A percentile compares a stretch with the other conserved stretches of the same genome.
Evolutionary conservation across 2,888 invertebrate species (phyloP).

Genomic region (Bhutanitis thaidina): DNA sequence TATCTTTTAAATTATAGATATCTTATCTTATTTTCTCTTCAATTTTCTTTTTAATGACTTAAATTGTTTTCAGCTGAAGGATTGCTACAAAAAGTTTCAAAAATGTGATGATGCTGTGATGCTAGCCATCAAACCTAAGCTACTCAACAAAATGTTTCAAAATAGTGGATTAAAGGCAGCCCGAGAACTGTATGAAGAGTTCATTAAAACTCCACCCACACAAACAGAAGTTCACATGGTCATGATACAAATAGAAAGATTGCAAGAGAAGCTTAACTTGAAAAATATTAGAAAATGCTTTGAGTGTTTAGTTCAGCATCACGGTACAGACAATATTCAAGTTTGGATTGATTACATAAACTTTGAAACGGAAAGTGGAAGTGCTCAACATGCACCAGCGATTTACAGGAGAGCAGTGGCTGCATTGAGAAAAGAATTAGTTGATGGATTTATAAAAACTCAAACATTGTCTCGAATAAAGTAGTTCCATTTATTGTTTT

Average conservation of each 20-base stretch:
- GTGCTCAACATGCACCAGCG: constrained; percentile 72
- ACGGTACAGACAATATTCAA: constrained; percentile 82
- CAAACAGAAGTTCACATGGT: constrained; percentile 81
- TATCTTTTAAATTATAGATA: not conserved
- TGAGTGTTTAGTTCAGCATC: constrained; percentile 82
- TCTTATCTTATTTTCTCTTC: too few relatives aligned
- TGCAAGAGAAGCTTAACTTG: constrained; percentile 61
- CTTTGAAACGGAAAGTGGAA: constrained; percentile 84
- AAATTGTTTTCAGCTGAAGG: constrained; percentile 54
- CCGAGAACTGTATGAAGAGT: constrained; percentile 80
- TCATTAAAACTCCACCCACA: constrained; percentile 80
- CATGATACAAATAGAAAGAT: constrained; percentile 80
- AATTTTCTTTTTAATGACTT: not conserved
- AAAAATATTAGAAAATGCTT: constrained; percentile 80
- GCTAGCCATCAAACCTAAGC: constrained; percentile 78
- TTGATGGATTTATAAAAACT: constrained; percentile 75
- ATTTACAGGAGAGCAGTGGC: constrained; percentile 83
- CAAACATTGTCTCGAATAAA: constrained; percentile 74
- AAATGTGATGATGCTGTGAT: constrained; percentile 71
- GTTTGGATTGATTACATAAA: constrained; percentile 87
- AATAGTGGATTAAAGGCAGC: constrained; percentile 77
- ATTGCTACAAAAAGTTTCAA: constrained; percentile 57
- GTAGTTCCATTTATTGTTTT: constrained; percentile 32
- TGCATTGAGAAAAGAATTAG: constrained; percentile 72
- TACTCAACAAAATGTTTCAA: constrained; percentile 79